phyloP scores from a whole-genome alignment of 2,888 invertebrate species.

The Zygogramma bicolorata region DNA sequence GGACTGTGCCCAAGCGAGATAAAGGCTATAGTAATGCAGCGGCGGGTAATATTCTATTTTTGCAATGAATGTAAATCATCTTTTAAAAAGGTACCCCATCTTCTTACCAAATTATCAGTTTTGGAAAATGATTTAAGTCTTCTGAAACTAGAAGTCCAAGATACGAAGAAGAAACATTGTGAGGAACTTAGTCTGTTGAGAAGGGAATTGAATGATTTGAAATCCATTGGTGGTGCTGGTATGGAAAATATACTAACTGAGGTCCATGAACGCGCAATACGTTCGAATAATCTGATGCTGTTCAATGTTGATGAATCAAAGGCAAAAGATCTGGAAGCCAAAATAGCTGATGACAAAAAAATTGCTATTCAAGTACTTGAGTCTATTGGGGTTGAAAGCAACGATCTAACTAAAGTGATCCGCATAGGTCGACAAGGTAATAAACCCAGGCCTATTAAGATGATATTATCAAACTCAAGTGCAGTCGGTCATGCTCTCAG shows the following conservation, averaged over 20 bases:
- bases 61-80: neutral
- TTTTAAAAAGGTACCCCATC: neutral
- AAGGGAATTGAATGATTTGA: neutral
- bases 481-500: neutral
- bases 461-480: too few species aligned
- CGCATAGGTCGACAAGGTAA: too few species aligned
- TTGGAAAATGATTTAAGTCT: neutral
- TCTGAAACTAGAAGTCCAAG: neutral
- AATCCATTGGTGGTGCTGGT: neutral
- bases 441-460: too few species aligned
- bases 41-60: neutral
- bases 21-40: too few species aligned
- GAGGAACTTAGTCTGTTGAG: neutral
- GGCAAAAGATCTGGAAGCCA: slow-evolving; percentile 1
- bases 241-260: slow-evolving; percentile 10
- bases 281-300: too few species aligned
- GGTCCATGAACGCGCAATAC: slow-evolving; percentile 6
- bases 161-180: neutral
- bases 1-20: too few species aligned
- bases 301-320: neutral
- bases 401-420: neutral
- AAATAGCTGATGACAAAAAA: slow-evolving; percentile 10
- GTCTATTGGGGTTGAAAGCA: neutral
- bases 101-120: neutral
- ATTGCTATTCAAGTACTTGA: slow-evolving; percentile 7